Conservation (phyloP, 2,888 invertebrate genomes). For the Ethmia dodecea region DNA sequence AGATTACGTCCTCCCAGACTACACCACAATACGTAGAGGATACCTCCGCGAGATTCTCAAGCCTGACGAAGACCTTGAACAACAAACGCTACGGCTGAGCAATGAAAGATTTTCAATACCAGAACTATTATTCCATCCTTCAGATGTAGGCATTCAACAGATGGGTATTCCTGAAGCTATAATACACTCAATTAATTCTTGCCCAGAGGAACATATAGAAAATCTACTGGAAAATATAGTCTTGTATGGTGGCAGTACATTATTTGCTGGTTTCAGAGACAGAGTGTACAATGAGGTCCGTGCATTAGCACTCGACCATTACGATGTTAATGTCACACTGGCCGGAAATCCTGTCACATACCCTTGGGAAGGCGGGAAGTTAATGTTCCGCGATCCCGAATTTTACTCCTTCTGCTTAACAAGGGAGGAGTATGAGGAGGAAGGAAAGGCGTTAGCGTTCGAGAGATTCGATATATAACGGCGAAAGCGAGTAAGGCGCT, state of each 20-base stretch:
- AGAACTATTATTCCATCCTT: constrained; percentile 95
- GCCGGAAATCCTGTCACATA: constrained; percentile 85
- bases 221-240: constrained; percentile 90
- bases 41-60: constrained; percentile 65
- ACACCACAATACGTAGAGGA: constrained; percentile 91
- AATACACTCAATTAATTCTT: constrained; percentile 84
- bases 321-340: constrained; percentile 82
- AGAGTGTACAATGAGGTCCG: constrained; percentile 82
- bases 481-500: constrained; percentile 56
- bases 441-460: constrained; percentile 80
- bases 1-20: constrained; percentile 98
- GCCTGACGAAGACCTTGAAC: constrained; percentile 71
- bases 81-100: constrained; percentile 90
- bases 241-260: constrained; percentile 87
- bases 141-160: constrained; percentile 93
- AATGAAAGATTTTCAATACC: constrained; percentile 97
- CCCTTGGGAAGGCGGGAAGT: constrained; percentile 93
- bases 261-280: constrained; percentile 91
- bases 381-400: constrained; percentile 83
- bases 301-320: constrained; percentile 86
- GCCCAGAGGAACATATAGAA: constrained; percentile 85
- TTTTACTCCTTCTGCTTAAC: constrained; percentile 86
- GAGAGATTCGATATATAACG: constrained; percentile 56
- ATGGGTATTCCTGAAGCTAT: constrained; percentile 96
- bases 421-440: constrained; percentile 92